A percentile compares a stretch with the other conserved stretches of the same genome.
Conservation (phyloP, 2,797 vertebrate species). For the Erethizon dorsatum region DNA sequence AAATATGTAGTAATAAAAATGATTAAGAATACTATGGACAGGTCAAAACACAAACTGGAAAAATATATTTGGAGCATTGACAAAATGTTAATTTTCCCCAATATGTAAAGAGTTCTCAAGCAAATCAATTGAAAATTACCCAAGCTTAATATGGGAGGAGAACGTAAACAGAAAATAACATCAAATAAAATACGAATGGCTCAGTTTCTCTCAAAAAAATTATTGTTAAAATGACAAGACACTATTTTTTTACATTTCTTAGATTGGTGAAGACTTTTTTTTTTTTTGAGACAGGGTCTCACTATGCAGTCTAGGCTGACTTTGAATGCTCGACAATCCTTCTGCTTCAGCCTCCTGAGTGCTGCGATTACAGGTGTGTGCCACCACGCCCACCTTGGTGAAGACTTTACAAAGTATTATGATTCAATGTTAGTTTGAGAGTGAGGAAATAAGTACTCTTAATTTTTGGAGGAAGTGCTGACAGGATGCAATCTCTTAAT, state of each 20-base stretch:
- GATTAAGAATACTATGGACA: neutral
- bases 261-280: neutral
- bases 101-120: neutral
- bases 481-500: neutral
- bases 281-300: no score
- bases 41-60: neutral
- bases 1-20: neutral
- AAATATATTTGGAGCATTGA: neutral
- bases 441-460: neutral
- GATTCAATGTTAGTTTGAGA: neutral
- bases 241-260: neutral
- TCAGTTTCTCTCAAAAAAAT: slow-evolving; percentile 20
- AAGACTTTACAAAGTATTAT: neutral
- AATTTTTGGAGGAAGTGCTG: neutral
- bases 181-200: neutral
- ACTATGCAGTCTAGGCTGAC: no score
- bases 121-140: neutral
- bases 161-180: neutral
- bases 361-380: no score
- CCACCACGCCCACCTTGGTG: neutral
- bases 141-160: neutral
- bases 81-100: neutral
- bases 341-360: no score
- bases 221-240: neutral
- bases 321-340: no score